Evolutionary conservation across 2,888 invertebrate genomes (phyloP).

Genomic region (Eupithecia centaureata): DNA sequence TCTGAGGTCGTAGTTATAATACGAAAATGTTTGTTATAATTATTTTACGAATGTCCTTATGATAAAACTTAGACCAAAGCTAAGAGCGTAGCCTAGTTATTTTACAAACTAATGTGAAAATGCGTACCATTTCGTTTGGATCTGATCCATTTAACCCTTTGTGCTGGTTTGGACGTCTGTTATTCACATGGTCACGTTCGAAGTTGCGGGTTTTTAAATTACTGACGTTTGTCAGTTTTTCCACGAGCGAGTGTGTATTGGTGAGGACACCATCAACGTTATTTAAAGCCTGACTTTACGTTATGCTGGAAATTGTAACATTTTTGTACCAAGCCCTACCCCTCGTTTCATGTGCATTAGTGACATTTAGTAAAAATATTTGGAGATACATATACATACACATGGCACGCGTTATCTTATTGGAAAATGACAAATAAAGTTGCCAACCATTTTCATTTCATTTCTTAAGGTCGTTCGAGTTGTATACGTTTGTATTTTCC

Average conservation of each 20-base stretch:
- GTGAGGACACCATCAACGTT: neutral
- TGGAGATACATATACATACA: too few relatives aligned
- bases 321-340: too few relatives aligned
- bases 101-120: slow-evolving; percentile 54
- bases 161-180: slow-evolving; percentile 7
- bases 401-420: too few relatives aligned
- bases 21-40: neutral
- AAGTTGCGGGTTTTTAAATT: neutral
- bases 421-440: too few relatives aligned
- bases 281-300: too few relatives aligned
- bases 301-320: too few relatives aligned
- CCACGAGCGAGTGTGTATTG: neutral
- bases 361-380: too few relatives aligned
- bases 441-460: too few relatives aligned
- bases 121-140: slow-evolving; percentile 43
- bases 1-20: neutral
- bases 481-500: too few relatives aligned
- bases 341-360: too few relatives aligned
- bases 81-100: slow-evolving; percentile 42
- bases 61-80: neutral
- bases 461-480: too few relatives aligned
- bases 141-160: slow-evolving; percentile 45
- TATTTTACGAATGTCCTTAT: neutral
- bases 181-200: neutral
- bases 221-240: neutral